Percentiles rank a stretch among this genome's conserved stretches.
Evolutionary conservation across 2,113 vertebrate genomes (phyloP).

Genomic region (Perca schrenkii): DNA sequence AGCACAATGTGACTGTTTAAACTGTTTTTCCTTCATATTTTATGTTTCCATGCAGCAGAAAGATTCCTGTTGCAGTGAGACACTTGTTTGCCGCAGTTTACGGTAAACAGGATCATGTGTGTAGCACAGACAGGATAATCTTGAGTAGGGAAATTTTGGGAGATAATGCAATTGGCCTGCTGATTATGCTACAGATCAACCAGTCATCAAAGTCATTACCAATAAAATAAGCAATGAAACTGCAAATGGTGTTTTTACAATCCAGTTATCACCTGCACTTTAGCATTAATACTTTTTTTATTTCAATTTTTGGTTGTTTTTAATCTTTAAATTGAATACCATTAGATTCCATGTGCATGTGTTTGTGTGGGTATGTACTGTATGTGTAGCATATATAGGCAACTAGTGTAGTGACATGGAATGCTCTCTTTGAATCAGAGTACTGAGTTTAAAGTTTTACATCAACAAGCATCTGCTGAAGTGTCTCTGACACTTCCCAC

Average conservation of each 20-base stretch:
- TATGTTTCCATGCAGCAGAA: background rate
- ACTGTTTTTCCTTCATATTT: background rate
- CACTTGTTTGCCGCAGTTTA: background rate
- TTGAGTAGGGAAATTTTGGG: background rate
- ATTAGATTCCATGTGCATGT: background rate
- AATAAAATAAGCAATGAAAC: constrained; percentile 5
- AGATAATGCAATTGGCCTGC: background rate
- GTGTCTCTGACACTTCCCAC: background rate
- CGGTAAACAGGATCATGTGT: background rate
- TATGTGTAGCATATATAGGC: background rate
- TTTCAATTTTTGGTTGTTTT: background rate
- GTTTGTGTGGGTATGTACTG: background rate
- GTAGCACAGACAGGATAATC: background rate
- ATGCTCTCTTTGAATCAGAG: background rate
- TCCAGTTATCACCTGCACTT: constrained; percentile 7
- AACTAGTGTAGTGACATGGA: background rate
- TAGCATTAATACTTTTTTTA: background rate
- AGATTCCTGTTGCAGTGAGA: background rate
- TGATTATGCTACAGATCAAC: constrained; percentile 4
- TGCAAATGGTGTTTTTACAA: background rate
- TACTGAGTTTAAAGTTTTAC: background rate
- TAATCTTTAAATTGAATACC: background rate
- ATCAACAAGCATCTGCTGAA: background rate
- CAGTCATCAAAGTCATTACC: constrained; percentile 8
- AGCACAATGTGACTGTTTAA: background rate